Evolutionary conservation across 2,888 invertebrate genomes (phyloP).

Genomic region (Dicranocentrus wangi): DNA sequence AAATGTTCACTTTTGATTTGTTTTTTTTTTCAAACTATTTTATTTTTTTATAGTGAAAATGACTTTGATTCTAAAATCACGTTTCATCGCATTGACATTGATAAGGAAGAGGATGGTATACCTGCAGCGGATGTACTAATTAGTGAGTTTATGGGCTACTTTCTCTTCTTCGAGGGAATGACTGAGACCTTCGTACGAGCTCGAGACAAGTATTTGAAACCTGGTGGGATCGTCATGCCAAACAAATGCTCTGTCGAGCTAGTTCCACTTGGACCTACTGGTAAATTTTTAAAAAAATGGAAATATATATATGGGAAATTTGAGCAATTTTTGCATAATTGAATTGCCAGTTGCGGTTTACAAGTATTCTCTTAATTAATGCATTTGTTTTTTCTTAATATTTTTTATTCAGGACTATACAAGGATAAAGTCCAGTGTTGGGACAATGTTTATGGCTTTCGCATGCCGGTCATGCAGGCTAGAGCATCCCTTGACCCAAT

Average conservation of each 20-base stretch:
- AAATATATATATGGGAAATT: background rate
- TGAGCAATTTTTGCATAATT: background rate
- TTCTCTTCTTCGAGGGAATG: slow-evolving; percentile 97
- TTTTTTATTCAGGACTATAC: slow-evolving; percentile 77
- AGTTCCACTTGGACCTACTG: slow-evolving; percentile 84
- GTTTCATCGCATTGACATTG: slow-evolving; percentile 88
- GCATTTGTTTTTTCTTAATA: background rate
- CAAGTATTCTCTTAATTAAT: background rate
- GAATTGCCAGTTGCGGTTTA: background rate
- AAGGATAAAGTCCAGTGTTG: too few relatives aligned
- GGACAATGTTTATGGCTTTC: background rate
- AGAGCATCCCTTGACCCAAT: slow-evolving; percentile 88
- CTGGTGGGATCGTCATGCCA: slow-evolving; percentile 86
- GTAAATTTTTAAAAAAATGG: slow-evolving; percentile 74
- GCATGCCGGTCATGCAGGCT: background rate
- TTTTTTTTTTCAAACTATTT: too few relatives aligned
- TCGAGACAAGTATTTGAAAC: slow-evolving; percentile 85
- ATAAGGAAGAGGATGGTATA: slow-evolving; percentile 81
- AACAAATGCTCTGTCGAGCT: slow-evolving; percentile 88
- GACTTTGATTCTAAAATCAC: slow-evolving; percentile 83
- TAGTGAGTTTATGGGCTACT: slow-evolving; percentile 99
- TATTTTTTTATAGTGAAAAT: slow-evolving; percentile 83
- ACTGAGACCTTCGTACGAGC: slow-evolving; percentile 93
- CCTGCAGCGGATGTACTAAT: slow-evolving; percentile 87
- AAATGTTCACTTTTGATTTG: too few relatives aligned